A percentile compares a stretch with the other conserved stretches of the same genome.
Conservation (phyloP, 2,113 vertebrate genomes). For the Nicator chloris region DNA sequence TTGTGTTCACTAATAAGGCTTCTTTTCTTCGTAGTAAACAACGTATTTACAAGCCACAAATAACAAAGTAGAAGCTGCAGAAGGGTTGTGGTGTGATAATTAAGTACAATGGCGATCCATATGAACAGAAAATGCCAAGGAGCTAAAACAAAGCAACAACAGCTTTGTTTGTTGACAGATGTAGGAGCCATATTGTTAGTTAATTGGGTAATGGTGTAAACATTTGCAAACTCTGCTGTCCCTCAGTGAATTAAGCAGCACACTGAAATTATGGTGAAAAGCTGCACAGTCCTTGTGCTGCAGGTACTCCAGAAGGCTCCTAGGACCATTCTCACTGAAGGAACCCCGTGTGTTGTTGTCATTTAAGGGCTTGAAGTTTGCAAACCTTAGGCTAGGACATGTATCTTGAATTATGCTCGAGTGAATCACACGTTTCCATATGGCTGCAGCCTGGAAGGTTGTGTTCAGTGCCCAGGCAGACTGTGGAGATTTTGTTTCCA, state of each 20-base stretch:
- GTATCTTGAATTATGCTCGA: conserved; percentile 18
- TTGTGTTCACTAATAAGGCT: conserved; percentile 27
- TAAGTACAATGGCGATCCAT: conserved; percentile 83
- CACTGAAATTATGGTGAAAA: conserved; percentile 64
- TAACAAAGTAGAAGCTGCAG: conserved; percentile 77
- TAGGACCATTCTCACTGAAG: neutral
- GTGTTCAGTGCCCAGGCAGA: neutral
- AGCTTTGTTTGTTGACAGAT: conserved; percentile 99
- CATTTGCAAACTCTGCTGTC: conserved; percentile 93
- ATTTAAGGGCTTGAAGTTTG: neutral
- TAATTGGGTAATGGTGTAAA: conserved; percentile 99
- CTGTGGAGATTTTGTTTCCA: neutral
- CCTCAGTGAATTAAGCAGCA: conserved; percentile 80
- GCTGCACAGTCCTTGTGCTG: conserved; percentile 42
- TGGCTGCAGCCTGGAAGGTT: conserved; percentile 29
- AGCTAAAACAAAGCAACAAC: conserved; percentile 89
- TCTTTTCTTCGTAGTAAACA: conserved; percentile 60
- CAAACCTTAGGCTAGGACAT: neutral
- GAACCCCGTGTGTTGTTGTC: neutral
- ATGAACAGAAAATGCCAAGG: conserved; percentile 79
- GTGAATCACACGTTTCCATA: conserved; percentile 30
- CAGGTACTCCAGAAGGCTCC: conserved; percentile 21
- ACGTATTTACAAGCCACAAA: conserved; percentile 75
- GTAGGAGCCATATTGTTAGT: conserved; percentile 91
- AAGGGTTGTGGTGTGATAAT: conserved; percentile 81